Evolutionary conservation across 2,113 vertebrate genomes (phyloP).

Genomic region (Alces alces): DNA sequence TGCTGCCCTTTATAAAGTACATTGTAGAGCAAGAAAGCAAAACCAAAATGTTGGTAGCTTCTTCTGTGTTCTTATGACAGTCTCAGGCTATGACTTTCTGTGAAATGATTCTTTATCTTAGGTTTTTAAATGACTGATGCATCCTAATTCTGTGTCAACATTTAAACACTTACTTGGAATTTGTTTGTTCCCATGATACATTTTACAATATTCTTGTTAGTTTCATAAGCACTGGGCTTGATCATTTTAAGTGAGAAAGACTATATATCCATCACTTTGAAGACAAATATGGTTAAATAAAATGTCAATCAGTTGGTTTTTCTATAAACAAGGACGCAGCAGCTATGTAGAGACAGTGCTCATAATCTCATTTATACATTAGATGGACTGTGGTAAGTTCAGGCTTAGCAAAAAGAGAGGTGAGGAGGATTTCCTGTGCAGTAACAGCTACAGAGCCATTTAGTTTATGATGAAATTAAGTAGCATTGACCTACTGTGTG

Average conservation of each 20-base stretch:
- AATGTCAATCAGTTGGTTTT: background rate
- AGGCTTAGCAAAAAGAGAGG: background rate
- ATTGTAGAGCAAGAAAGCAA: background rate
- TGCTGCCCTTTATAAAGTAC: background rate
- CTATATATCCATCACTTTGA: background rate
- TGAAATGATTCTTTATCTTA: background rate
- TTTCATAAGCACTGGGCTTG: background rate
- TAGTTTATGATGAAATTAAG: constrained; percentile 43
- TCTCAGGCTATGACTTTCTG: background rate
- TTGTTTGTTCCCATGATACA: background rate
- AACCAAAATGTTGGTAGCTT: background rate
- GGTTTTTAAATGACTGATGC: background rate
- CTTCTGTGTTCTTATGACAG: background rate
- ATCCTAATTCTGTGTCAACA: background rate
- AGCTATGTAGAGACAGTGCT: background rate
- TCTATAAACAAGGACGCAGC: background rate
- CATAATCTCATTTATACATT: background rate
- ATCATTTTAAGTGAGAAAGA: constrained; percentile 5
- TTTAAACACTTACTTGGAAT: background rate
- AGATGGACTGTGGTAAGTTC: background rate
- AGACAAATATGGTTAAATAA: background rate
- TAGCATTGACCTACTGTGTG: constrained; percentile 34
- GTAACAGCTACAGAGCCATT: background rate
- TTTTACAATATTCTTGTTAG: background rate
- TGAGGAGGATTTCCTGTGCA: background rate